These are phyloP conservation scores for Euwallacea fornicatus DNA, from an alignment of 1,140 invertebrate species.

Conservation along the genomic window DNA sequence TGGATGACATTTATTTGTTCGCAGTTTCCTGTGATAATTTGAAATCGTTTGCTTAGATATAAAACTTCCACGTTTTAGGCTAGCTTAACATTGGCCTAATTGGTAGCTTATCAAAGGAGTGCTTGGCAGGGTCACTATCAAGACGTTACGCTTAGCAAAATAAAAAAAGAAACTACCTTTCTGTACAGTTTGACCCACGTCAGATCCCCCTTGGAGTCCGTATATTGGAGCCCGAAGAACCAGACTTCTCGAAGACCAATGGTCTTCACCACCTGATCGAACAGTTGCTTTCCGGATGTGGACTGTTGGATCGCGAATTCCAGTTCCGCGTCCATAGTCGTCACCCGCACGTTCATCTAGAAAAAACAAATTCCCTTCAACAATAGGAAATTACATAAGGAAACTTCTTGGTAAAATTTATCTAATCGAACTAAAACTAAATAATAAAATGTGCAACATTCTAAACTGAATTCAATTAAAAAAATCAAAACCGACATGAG, in stretches of 20 bases:
- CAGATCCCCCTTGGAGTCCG: constrained; percentile 94
- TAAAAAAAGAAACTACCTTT: constrained; percentile 73
- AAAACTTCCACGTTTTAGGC: too few relatives aligned
- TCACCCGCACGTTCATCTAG: constrained; percentile 97
- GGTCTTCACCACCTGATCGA: constrained; percentile 99
- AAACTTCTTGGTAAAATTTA: neutral
- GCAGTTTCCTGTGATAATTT: too few relatives aligned
- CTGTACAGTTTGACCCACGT: constrained; percentile 99
- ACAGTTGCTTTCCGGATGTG: constrained; percentile 99
- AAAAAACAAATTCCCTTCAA: constrained; percentile 42
- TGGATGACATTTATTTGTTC: too few relatives aligned
- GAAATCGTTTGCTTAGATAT: too few relatives aligned
- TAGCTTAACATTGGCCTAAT: too few relatives aligned
- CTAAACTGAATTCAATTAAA: too few relatives aligned
- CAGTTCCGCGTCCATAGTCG: constrained; percentile 99
- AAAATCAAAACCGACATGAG: too few relatives aligned
- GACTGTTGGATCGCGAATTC: constrained; percentile 99
- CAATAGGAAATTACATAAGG: neutral
- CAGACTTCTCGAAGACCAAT: constrained; percentile 98
- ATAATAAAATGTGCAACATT: too few relatives aligned
- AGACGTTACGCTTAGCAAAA: too few relatives aligned
- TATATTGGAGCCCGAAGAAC: constrained; percentile 99
- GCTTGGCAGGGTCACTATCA: too few relatives aligned
- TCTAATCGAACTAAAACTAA: neutral
- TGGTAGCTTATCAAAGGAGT: too few relatives aligned